Conservation (phyloP, 2,797 vertebrate species). For the Sebastes reedi region DNA sequence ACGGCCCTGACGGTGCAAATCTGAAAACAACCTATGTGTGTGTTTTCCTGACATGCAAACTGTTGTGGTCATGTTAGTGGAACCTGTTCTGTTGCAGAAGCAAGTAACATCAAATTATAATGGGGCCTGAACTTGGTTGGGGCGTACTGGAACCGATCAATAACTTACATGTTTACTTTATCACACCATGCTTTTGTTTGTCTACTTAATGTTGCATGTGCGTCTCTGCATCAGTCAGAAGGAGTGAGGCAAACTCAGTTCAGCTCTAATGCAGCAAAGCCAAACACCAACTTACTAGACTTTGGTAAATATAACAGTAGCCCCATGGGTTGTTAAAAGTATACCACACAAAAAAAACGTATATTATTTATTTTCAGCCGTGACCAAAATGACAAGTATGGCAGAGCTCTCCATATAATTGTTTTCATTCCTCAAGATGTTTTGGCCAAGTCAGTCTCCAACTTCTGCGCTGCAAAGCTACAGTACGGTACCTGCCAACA, state of each 20-base stretch:
- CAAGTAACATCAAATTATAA: not conserved
- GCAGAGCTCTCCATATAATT: not conserved
- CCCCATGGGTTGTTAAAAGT: not conserved
- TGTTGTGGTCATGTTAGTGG: too few species aligned
- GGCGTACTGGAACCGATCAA: not conserved
- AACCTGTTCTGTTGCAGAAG: too few species aligned
- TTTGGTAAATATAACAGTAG: not conserved
- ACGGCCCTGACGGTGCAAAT: too few species aligned
- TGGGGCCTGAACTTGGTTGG: not conserved
- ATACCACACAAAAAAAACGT: not conserved
- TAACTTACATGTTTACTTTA: not conserved
- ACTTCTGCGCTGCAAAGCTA: not conserved
- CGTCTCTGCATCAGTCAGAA: not conserved
- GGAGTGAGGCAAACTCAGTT: not conserved
- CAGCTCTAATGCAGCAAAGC: not conserved
- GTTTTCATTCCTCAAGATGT: conserved; percentile 1
- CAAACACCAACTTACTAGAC: not conserved
- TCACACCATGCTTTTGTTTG: not conserved
- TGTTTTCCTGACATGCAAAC: too few species aligned
- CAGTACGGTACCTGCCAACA: conserved; percentile 23
- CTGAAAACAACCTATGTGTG: too few species aligned
- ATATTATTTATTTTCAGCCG: not conserved
- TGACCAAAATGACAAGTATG: conserved; percentile 8
- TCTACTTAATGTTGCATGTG: not conserved
- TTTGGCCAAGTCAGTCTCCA: conserved; percentile 9